These are phyloP conservation scores for Malachius bipustulatus DNA, from an alignment of 2,888 invertebrate genomes.

Conservation along the genomic window DNA sequence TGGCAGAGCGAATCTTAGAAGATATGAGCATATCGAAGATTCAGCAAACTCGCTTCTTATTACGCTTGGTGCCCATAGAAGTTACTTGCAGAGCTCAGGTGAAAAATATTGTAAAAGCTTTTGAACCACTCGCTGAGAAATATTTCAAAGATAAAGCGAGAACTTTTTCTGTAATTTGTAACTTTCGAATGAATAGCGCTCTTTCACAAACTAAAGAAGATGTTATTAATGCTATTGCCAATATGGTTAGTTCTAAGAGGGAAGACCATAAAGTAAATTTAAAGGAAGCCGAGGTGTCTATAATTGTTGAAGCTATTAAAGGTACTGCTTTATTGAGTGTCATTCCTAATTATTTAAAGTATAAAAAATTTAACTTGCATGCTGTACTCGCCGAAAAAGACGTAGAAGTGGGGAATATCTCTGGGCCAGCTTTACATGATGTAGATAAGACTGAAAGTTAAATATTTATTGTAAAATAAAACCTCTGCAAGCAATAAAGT, in stretches of 20 bases:
- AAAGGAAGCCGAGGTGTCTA: slow-evolving; percentile 60
- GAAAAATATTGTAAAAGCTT: slow-evolving; percentile 44
- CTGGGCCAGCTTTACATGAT: too few species aligned
- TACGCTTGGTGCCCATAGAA: slow-evolving; percentile 73
- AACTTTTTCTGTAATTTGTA: slow-evolving; percentile 66
- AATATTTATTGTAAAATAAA: too few species aligned
- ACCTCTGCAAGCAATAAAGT: too few species aligned
- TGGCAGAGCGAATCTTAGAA: slow-evolving; percentile 59
- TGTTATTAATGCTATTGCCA: slow-evolving; percentile 62
- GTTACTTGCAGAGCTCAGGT: slow-evolving; percentile 67
- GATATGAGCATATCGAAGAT: slow-evolving; percentile 56
- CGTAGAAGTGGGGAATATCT: too few species aligned
- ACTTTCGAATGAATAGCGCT: slow-evolving; percentile 65
- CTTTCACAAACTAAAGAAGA: slow-evolving; percentile 58
- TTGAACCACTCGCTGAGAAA: slow-evolving; percentile 54
- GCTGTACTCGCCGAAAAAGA: too few species aligned
- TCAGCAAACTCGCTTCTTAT: slow-evolving; percentile 61
- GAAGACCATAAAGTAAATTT: slow-evolving; percentile 66
- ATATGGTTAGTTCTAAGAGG: slow-evolving; percentile 56
- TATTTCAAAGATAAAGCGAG: slow-evolving; percentile 60
- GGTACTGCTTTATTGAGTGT: slow-evolving; percentile 69
- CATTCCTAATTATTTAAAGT: slow-evolving; percentile 63
- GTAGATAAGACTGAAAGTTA: too few species aligned
- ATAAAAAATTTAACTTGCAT: slow-evolving; percentile 76
- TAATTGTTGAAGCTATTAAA: slow-evolving; percentile 75